Evolutionary conservation across 2,797 vertebrate genomes (phyloP).

Genomic region (Morelia viridis): DNA sequence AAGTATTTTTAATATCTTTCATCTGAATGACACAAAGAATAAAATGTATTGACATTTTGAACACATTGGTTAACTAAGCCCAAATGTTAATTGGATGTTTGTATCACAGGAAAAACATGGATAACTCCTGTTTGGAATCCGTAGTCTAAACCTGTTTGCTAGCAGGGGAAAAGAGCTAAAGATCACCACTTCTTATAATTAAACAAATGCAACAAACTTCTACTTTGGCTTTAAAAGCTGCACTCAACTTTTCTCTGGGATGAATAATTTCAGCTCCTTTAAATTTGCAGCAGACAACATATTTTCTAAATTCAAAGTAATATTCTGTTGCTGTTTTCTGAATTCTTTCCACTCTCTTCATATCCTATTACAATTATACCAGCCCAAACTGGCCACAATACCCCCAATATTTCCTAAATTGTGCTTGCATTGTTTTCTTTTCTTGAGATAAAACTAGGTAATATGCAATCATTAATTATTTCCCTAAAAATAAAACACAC

Average conservation of each 20-base stretch:
- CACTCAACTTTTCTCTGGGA: background rate
- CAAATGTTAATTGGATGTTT: background rate
- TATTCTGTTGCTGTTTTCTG: background rate
- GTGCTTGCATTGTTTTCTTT: background rate
- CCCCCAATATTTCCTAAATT: background rate
- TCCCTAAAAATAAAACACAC: background rate
- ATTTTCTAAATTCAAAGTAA: background rate
- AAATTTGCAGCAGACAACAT: background rate
- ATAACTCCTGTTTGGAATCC: background rate
- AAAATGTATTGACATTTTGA: background rate
- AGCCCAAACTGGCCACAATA: background rate
- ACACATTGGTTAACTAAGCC: background rate
- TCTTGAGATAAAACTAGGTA: background rate
- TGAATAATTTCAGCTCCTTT: background rate
- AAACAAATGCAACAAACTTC: background rate
- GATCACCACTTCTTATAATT: background rate
- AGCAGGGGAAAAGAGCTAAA: background rate
- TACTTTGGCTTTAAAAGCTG: background rate
- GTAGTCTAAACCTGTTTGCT: background rate
- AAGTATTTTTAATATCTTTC: background rate
- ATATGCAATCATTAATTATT: background rate
- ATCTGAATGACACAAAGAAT: background rate
- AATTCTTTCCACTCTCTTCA: background rate
- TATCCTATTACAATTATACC: background rate
- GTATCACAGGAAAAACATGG: background rate